Conservation (phyloP, 2,888 invertebrate genomes). For the Lepeophtheirus nordmannii region DNA sequence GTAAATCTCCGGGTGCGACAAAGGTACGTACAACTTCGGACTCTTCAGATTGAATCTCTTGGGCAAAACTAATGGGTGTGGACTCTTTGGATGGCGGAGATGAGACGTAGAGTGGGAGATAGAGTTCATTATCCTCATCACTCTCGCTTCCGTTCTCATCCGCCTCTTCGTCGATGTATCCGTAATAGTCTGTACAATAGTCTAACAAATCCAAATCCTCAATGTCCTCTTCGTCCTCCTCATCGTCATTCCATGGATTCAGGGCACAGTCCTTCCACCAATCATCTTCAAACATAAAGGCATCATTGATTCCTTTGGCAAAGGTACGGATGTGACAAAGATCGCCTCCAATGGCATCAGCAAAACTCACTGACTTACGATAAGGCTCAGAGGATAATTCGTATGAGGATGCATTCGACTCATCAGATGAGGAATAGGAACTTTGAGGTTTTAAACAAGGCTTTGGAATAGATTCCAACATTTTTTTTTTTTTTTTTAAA, state of each 20-base stretch:
- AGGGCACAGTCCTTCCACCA: not conserved
- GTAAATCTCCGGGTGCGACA: not conserved
- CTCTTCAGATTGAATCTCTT: not conserved
- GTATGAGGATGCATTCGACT: no score
- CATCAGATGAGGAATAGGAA: no score
- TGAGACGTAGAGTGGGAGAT: no score
- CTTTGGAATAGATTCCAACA: no score
- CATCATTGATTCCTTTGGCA: not conserved
- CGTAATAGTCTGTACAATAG: not conserved
- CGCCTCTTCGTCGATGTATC: not conserved
- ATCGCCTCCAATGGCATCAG: conserved; percentile 3
- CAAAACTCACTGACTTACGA: not conserved
- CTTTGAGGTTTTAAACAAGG: no score
- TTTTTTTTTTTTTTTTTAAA: no score
- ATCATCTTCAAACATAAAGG: not conserved
- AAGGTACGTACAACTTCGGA: not conserved
- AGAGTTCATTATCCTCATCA: not conserved
- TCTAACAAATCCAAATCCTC: not conserved
- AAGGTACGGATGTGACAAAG: conserved; percentile 11
- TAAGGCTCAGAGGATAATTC: not conserved
- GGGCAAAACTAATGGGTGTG: no score
- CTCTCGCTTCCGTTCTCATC: not conserved
- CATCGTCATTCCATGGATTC: not conserved
- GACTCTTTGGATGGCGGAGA: no score
- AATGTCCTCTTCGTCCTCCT: not conserved